Base-by-base conservation (phyloP, 2,888 invertebrate genomes). In the Gymnocheta viridis region DNA sequence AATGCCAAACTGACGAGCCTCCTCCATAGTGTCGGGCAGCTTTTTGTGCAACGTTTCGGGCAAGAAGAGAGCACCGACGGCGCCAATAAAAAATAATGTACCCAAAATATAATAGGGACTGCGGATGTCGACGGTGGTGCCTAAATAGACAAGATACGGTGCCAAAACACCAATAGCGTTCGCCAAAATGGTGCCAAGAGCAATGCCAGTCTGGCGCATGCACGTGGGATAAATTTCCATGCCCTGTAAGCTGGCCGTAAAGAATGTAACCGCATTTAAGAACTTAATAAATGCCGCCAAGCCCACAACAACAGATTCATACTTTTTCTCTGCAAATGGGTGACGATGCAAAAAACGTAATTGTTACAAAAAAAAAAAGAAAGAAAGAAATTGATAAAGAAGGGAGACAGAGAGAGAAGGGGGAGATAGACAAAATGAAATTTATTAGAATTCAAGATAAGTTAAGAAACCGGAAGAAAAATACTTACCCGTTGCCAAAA, bases 211-310 rank as follows among this genome's bases (percentile, higher is more conserved):
- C 88, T 95, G 94, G 24, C 95, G 92, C 38, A 95, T 91, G 86
- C 94, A 94, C 0, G 95, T 95, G 14, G 95, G 95, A 89, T 94
- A 95, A 22, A 94, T 92, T 90, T 95, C 95, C 89, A 95, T 93
- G 76, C 94, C 93, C 85, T 95, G 93, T 70, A 95, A 91, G 87
- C 93, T 94, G 29, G 93, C 93, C 19, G 93, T 92, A 87, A 94
- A 94, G 89, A 94, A 94, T 6, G 93, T 92, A 27, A 94, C 88
- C 4, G 94, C 93, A 73, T 93, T 92, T 27, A 92, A 91, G 85
- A 94, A 92, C 88, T 94, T 93, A 78, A 93, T 92, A 32, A 92
- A 89, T 32, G 93, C 90, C 10, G 92, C 91, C 60, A 94, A 86
- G 17, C 89, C 86, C 76, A 92, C 91, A 47, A 92, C 91, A 22